Conservation (phyloP, 2,113 vertebrate species). For the Prolemur simus region DNA sequence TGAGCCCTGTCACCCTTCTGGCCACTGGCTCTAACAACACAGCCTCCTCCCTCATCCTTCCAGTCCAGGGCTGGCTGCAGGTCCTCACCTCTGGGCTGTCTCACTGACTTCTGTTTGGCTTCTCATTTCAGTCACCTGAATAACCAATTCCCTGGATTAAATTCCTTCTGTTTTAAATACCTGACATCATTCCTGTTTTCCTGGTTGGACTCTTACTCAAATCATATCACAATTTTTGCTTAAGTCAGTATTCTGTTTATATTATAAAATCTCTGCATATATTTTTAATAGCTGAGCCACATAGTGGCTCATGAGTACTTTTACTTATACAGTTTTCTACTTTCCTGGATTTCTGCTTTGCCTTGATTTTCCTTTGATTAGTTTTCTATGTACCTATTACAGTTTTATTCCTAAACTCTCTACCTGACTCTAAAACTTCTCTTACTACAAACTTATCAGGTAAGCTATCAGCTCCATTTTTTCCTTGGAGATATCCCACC, state of each 20-base stretch:
- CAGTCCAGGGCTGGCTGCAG: background rate
- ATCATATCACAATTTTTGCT: background rate
- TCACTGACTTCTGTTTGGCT: background rate
- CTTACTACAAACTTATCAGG: background rate
- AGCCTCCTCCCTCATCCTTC: background rate
- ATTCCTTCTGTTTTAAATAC: background rate
- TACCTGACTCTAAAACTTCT: background rate
- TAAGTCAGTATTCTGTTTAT: background rate
- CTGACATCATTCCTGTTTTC: background rate
- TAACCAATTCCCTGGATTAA: background rate
- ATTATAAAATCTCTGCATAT: background rate
- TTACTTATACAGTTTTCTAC: background rate
- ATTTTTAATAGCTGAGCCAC: background rate
- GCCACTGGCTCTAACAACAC: background rate
- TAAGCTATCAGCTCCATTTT: background rate
- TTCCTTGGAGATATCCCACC: background rate
- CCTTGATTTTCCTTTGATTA: background rate
- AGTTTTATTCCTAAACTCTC: background rate
- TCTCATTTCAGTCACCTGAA: background rate
- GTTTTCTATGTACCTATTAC: background rate
- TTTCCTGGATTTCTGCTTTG: background rate
- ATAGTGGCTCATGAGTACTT: background rate
- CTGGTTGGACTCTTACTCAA: background rate
- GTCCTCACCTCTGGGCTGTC: background rate
- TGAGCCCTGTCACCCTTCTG: background rate